These are phyloP conservation scores for Passer montanus DNA, from an alignment of 2,113 vertebrate species.

Conservation along the genomic window DNA sequence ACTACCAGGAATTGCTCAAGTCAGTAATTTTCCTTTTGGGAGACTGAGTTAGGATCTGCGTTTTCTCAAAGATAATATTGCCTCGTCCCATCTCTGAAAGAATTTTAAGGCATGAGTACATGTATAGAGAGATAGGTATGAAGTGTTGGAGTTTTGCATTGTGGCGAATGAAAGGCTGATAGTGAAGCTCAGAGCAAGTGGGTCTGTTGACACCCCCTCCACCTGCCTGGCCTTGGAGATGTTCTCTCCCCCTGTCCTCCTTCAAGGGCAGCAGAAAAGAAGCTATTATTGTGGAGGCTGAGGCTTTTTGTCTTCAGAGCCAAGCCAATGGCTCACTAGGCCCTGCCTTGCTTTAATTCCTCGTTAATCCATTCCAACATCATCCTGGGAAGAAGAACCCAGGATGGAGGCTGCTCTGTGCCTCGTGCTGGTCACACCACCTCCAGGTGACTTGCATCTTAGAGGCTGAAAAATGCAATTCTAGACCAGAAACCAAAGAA, in stretches of 20 bases:
- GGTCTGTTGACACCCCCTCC: neutral
- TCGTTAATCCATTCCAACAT: neutral
- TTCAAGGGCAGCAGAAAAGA: neutral
- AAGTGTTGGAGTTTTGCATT: neutral
- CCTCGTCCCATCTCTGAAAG: conserved; percentile 19
- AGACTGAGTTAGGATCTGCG: conserved; percentile 40
- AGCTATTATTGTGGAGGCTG: neutral
- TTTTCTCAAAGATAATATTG: conserved; percentile 67
- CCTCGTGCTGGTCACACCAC: neutral
- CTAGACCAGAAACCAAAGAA: neutral
- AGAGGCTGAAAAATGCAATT: neutral
- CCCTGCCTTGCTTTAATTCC: neutral
- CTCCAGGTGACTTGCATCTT: neutral
- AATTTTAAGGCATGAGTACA: neutral
- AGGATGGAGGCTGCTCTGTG: neutral
- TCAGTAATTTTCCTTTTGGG: conserved; percentile 76
- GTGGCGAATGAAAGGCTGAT: neutral
- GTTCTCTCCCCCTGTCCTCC: neutral
- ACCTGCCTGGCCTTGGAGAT: neutral
- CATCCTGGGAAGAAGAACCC: neutral
- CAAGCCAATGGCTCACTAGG: neutral
- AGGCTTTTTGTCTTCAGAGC: neutral
- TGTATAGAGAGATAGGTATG: neutral
- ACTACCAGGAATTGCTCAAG: conserved; percentile 67
- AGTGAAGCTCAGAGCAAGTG: neutral